Conservation (phyloP, 2,888 invertebrate genomes). For the Machimus atricapillus region DNA sequence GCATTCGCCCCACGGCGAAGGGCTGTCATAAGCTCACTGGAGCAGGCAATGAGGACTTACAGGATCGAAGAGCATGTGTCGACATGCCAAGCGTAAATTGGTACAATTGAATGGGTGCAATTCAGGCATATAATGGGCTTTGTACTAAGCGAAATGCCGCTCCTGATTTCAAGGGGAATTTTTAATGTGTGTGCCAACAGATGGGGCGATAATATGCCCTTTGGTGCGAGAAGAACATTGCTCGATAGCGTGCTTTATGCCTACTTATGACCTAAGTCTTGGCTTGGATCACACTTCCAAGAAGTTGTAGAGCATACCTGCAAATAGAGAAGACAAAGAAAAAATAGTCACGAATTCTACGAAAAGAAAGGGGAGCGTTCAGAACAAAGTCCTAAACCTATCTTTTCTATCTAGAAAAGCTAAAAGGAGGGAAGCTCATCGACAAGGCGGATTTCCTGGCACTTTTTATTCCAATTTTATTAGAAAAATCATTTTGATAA, state of each 20-base stretch:
- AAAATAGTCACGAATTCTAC: not conserved
- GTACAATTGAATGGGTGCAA: conserved; percentile 43
- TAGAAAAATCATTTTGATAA: not conserved
- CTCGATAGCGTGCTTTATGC: not conserved
- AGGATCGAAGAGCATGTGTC: conserved; percentile 38
- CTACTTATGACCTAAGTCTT: not conserved
- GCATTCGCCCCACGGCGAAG: not conserved
- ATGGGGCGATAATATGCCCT: not conserved
- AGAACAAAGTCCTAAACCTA: not conserved
- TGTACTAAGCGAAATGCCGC: conserved; percentile 20
- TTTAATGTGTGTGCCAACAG: not conserved
- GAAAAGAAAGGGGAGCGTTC: not conserved
- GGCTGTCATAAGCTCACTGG: conserved; percentile 35
- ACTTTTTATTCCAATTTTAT: not conserved
- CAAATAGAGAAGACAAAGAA: not conserved
- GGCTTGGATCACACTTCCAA: not conserved
- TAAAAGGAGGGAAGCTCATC: not conserved
- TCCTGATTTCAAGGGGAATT: conserved; percentile 11
- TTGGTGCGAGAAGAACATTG: not conserved
- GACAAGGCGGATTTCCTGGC: not conserved
- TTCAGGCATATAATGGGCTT: conserved; percentile 40
- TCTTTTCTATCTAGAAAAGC: not conserved
- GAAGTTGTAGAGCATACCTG: not conserved
- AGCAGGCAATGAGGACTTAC: conserved; percentile 40
- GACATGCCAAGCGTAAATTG: conserved; percentile 42